Evolutionary conservation across 2,797 vertebrate species (phyloP), one percentile per base, ranked within the genome.

Genomic region (Jordanella pulchra): DNA sequence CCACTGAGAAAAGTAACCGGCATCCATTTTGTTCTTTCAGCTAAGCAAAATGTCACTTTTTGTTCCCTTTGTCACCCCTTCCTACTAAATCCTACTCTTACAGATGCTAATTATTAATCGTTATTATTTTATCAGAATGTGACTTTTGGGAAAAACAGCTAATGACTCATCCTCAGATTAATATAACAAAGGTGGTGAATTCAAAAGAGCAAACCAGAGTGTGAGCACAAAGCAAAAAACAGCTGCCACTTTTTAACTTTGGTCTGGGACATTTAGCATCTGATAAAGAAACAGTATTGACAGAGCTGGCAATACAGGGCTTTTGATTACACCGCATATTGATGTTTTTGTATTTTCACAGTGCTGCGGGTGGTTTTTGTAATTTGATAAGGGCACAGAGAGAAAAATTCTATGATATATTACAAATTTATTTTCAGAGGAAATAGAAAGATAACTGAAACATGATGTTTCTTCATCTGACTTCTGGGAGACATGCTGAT

Each of bases 251-350:
- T 92, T 82, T 79, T 79, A 87, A 74, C 84, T 88, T 91, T 85
- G 79, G 80, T 86, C 81, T 76, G 81, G 84, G 80, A 90, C 83
- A 89, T 89, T 90, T 87, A 87, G 72, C 73, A 90, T 87, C 83
- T 90, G 84, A 89, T 81, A 86, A 51, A 84, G 70, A 92, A 91
- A 88, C 80, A 81, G 65, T 90, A 91, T 92, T 91, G 90, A 92
- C 92, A 92, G 71, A 74, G 42, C 65, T 78, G 80, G 86, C 73
- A 89, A 85, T 81, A 78, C 65, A 83, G 72, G 83, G 82, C 74
- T 72, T 93, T 86, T 79, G 85, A 89, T 93, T 93, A 87, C 92
- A 89, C 87, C 84, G 71, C 85, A 84, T 92, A 91, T 92, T 90
- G 92, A 92, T 89, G 85, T 86, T 91, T 89, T 90, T 77, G 85